Evolutionary conservation across 2,888 invertebrate genomes (phyloP).

Genomic region (Coenonympha arcania): DNA sequence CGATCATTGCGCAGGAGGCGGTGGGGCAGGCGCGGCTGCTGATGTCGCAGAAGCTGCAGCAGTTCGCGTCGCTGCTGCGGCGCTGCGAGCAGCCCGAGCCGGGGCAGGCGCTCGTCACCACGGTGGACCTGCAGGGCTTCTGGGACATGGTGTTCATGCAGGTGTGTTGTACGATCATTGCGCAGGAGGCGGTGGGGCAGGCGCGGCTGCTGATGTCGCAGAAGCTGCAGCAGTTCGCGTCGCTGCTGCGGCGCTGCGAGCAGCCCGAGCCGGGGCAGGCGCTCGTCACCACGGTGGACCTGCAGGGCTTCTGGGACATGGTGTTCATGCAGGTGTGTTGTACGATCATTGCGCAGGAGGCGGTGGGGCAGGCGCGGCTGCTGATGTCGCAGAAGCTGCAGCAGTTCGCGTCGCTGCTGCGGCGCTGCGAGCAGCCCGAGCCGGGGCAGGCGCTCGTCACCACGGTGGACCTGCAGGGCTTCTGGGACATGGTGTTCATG

Average conservation of each 20-base stretch:
- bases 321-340: too few species aligned
- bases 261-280: slow-evolving; percentile 55
- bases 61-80: too few species aligned
- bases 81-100: too few species aligned
- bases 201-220: slow-evolving; percentile 82
- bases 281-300: slow-evolving; percentile 78
- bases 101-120: too few species aligned
- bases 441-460: slow-evolving; percentile 70
- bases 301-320: too few species aligned
- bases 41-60: too few species aligned
- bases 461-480: slow-evolving; percentile 80
- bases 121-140: too few species aligned
- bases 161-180: too few species aligned
- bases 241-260: slow-evolving; percentile 68
- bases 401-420: slow-evolving; percentile 79
- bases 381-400: slow-evolving; percentile 83
- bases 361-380: slow-evolving; percentile 84
- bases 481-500: too few species aligned
- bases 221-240: slow-evolving; percentile 84
- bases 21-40: too few species aligned
- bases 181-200: slow-evolving; percentile 81
- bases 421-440: slow-evolving; percentile 52
- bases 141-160: too few species aligned
- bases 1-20: too few species aligned
- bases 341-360: slow-evolving; percentile 64